Percentiles rank a stretch among this genome's conserved stretches.
Conservation (phyloP, 2,797 vertebrate genomes). For the Halcyon smyrnensis region DNA sequence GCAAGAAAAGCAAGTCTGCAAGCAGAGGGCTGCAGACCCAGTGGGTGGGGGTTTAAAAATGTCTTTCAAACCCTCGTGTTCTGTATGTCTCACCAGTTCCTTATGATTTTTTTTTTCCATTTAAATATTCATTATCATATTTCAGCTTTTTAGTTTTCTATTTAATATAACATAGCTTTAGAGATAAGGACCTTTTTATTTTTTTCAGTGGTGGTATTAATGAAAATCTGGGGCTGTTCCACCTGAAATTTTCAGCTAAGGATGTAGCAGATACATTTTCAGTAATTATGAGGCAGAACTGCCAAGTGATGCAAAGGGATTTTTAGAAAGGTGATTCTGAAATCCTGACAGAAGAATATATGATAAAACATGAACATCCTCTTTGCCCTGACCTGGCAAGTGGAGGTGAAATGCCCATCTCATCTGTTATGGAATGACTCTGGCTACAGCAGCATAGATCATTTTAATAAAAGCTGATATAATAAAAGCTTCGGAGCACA, state of each 20-base stretch:
- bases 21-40: neutral
- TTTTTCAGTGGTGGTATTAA: neutral
- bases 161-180: neutral
- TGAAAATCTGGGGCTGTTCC: neutral
- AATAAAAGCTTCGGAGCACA: no score
- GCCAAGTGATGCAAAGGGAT: neutral
- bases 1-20: neutral
- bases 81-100: neutral
- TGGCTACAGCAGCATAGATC: conserved; percentile 1
- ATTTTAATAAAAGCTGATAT: conserved; percentile 40
- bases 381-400: conserved; percentile 4
- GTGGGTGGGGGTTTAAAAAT: neutral
- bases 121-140: neutral
- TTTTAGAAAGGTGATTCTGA: conserved; percentile 25
- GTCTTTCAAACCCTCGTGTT: neutral
- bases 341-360: neutral
- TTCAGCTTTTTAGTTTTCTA: neutral
- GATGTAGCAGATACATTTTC: neutral
- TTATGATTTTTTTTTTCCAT: neutral
- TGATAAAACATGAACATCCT: neutral
- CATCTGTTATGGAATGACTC: neutral
- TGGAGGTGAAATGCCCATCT: conserved; percentile 10
- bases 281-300: conserved; percentile 16
- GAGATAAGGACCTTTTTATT: neutral
- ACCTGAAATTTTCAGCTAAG: neutral